Evolutionary conservation across 2,888 invertebrate genomes (phyloP), one percentile per base, ranked within the genome.

Genomic region (Drosophila pseudotalamancana): DNA sequence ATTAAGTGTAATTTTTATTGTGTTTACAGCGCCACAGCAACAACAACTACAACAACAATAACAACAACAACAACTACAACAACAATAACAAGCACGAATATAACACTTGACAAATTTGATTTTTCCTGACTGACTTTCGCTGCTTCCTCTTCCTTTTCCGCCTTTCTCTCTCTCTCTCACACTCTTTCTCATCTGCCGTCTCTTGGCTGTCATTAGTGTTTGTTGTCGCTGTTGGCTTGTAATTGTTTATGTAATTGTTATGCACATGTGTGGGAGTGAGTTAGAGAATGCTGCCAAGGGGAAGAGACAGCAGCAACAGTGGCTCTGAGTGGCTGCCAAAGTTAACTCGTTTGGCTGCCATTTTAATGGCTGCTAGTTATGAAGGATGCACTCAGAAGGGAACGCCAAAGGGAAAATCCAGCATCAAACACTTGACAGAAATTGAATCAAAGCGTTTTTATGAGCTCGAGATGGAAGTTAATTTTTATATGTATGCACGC

Each of bases 1-100:
- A 86, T 82, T 82, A 82, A 83, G 87, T 86, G 80, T 82, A 83
- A 82, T 82, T 82, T 82, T 86, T 86, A 86, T 86, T 82, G 77
- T 78, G 72, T 82, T 81, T 74, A 78, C 71, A 78, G 66, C 65
- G 65, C 72, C 64, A 48, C 59, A 45, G 27, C 29, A 31, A 45
- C 43, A 62, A 43, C 35, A 57, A 19, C 57, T 46, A 39, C 45
- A 48, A 49, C 35, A 57, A 49, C 32, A 70, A 25, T 43, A 42
- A 43, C 39, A 54, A 12, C 48, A 35, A 49, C 34, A 53, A 12
- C 37, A 39, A 57, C 16, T 32, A 48, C 21, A 50, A 51, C 42
- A 39, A 56, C 37, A n/a, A n/a, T n/a, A n/a, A n/a, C n/a, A n/a
- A n/a, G n/a, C n/a, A n/a, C 16, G 40, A 42, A 25, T 56, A 65